Evolutionary conservation across 1,140 invertebrate genomes (phyloP), one percentile per base, ranked within the genome.

Genomic region (Paralvinella palmiformis): DNA sequence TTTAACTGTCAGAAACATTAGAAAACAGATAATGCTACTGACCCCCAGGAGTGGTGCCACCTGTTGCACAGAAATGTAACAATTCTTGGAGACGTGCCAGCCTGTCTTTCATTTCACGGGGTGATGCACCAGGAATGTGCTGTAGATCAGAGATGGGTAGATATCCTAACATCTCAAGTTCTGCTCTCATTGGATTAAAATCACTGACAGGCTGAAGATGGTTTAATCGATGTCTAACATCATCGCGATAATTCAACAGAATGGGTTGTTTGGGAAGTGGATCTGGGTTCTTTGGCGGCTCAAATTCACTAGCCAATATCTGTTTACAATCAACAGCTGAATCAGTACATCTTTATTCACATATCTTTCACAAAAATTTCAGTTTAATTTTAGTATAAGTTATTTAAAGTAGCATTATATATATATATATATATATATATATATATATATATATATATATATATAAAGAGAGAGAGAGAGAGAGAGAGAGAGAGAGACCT

Each of bases 41-140:
- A 79, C 78, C 76, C 67, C 73, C 70, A 29, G 71, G 70, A 17
- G 72, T 71, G 2, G 78, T 56, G 1, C 69, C 72, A 27, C 69
- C 73, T 22, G 67, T 71, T 6, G 71, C 69, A 71, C 76, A 77
- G 69, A 77, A 80, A 65, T 76, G 72, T 57, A 81, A 68, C 22
- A 81, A 70, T 62, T 81, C 78, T 48, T 81, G 79, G 15, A 80
- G 65, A 10, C 77, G 64, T 5, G 78, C 74, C n/a, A 75, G 71
- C 48, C 78, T 67, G 31, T 76, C 72, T 58, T 71, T 69, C 0
- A 71, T 68, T 27, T 73, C 64, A 48, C 66, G 64, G 5, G 69
- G 68, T 1, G 71, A 64, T 1, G 72, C 73, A 0, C 65, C 48
- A 3, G 68, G 71, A 0, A 76, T 20, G 1, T 71, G 45, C 17